phyloP scores from a whole-genome alignment of 2,888 invertebrate species.

The Hemicrepidius hirtus region DNA sequence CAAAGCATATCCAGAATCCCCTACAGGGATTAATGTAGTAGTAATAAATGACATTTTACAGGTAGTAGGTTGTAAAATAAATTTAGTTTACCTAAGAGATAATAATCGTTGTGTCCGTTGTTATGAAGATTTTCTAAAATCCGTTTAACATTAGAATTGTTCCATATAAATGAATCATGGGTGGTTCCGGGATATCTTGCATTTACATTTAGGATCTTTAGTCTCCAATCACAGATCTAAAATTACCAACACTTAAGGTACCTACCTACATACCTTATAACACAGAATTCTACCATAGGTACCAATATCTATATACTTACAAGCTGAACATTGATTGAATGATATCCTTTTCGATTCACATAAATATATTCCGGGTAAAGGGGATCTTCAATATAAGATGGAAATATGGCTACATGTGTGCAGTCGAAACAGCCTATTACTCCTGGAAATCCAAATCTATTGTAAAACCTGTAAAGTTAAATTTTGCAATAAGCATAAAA shows the following conservation, averaged over 20 bases:
- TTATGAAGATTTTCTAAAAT: conserved; percentile 43
- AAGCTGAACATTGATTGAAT: conserved; percentile 62
- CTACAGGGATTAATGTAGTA: conserved; percentile 38
- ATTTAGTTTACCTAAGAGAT: conserved; percentile 27
- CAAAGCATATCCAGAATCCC: conserved; percentile 55
- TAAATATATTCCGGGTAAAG: no score
- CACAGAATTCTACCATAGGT: no score
- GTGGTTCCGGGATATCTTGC: conserved; percentile 55
- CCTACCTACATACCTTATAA: no score
- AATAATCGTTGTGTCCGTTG: conserved; percentile 35
- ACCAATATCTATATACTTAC: no score
- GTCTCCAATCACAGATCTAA: conserved; percentile 27
- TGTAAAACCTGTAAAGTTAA: no score
- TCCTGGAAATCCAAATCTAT: conserved; percentile 47
- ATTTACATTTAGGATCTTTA: conserved; percentile 54
- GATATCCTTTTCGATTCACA: no score
- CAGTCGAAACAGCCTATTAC: conserved; percentile 58
- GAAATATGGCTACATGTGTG: no score
- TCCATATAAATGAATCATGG: conserved; percentile 56
- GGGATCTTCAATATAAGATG: conserved; percentile 62
- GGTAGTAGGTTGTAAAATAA: no score
- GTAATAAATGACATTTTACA: no score
- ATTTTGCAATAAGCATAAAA: conserved; percentile 40
- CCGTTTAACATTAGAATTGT: conserved; percentile 46
- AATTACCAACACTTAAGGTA: no score